Percentiles rank a stretch among this genome's conserved stretches.
These are phyloP conservation scores for Drepana arcuata DNA, from an alignment of 1,140 invertebrate species.

Conservation along the genomic window DNA sequence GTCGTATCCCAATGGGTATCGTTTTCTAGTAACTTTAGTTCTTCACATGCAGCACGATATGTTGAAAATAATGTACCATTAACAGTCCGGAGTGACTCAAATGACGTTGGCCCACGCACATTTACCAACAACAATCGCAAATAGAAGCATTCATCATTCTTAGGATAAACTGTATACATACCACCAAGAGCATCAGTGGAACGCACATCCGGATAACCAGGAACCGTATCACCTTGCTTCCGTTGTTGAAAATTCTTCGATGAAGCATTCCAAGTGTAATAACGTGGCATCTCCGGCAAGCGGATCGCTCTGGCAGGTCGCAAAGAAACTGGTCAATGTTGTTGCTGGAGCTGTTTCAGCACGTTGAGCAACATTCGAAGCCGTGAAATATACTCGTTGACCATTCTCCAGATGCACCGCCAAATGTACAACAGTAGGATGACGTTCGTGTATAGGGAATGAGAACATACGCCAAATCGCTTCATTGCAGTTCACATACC, in stretches of 20 bases:
- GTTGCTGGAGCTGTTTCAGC: neutral
- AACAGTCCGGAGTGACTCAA: neutral
- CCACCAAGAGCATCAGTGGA: neutral
- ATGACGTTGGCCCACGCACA: neutral
- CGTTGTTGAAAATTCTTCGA: neutral
- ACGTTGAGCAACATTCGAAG: neutral
- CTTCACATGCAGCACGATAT: slow-evolving; percentile 41
- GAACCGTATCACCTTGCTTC: neutral
- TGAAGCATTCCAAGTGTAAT: neutral
- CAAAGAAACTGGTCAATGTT: neutral
- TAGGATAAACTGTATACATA: neutral
- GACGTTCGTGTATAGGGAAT: neutral
- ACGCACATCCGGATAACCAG: neutral
- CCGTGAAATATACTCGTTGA: neutral
- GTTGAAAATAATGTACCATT: slow-evolving; percentile 10
- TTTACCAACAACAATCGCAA: neutral
- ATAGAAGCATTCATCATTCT: neutral
- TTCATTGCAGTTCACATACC: neutral
- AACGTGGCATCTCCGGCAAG: neutral
- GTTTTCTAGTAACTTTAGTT: slow-evolving; percentile 24
- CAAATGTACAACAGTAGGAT: neutral
- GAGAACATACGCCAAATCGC: neutral
- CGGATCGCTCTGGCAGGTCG: neutral
- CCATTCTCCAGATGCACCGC: neutral
- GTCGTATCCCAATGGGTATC: slow-evolving; percentile 38